These are phyloP conservation scores for Chascanopsetta lugubris DNA, from an alignment of 2,113 vertebrate genomes.

Conservation along the genomic window DNA sequence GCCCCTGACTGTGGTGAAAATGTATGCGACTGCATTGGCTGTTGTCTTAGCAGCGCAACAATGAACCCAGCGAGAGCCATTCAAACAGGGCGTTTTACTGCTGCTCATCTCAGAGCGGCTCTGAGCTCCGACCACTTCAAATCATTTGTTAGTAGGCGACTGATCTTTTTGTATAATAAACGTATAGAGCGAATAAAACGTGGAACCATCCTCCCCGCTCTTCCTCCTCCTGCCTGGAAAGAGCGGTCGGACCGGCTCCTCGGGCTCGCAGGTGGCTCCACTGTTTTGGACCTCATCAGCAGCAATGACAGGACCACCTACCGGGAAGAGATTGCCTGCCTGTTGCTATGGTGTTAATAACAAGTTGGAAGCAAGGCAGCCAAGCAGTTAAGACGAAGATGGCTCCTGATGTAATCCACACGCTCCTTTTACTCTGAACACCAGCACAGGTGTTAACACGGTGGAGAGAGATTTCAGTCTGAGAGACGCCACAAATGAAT, in stretches of 20 bases:
- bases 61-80: conserved; percentile 77
- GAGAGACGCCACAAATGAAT: conserved; percentile 27
- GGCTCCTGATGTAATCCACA: conserved; percentile 62
- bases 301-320: conserved; percentile 70
- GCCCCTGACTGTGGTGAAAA: conserved; percentile 22
- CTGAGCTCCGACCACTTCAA: background rate
- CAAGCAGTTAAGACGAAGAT: conserved; percentile 65
- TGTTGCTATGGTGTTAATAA: conserved; percentile 76
- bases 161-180: background rate
- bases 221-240: background rate
- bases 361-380: conserved; percentile 62
- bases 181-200: too few species aligned
- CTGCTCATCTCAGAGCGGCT: conserved; percentile 21
- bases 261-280: conserved; percentile 61
- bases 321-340: conserved; percentile 53
- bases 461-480: too few species aligned
- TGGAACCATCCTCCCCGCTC: too few species aligned
- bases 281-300: conserved; percentile 58
- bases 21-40: conserved; percentile 63
- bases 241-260: conserved; percentile 16
- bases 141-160: too few species aligned
- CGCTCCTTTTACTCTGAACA: conserved; percentile 52
- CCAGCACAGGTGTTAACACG: conserved; percentile 62
- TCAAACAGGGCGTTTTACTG: conserved; percentile 49
- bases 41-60: conserved; percentile 80